Evolutionary conservation across 2,797 vertebrate species (phyloP).

Genomic region (Dendrocincla tyrannina): DNA sequence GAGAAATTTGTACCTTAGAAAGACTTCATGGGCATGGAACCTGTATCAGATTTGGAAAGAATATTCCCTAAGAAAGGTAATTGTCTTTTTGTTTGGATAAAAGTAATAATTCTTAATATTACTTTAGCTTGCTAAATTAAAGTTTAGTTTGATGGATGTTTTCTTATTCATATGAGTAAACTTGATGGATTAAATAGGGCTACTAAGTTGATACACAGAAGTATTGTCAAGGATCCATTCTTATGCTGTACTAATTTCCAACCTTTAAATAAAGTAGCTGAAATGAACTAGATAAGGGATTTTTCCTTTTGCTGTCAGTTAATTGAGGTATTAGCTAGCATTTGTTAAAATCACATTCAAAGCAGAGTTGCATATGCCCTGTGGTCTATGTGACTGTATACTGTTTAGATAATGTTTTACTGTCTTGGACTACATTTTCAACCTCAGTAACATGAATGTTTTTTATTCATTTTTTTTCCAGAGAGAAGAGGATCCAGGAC

Average conservation of each 20-base stretch:
- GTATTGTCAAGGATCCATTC: background rate
- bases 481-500: slow-evolving; percentile 60
- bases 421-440: background rate
- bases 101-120: background rate
- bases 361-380: background rate
- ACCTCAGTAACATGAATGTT: background rate
- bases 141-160: background rate
- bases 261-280: background rate
- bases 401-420: background rate
- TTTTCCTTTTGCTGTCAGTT: slow-evolving; percentile 12
- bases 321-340: background rate
- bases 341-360: background rate
- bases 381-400: background rate
- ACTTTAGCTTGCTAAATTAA: background rate
- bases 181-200: background rate
- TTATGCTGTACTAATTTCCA: background rate
- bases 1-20: slow-evolving; percentile 57
- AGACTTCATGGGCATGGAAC: slow-evolving; percentile 47
- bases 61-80: slow-evolving; percentile 44
- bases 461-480: slow-evolving; percentile 47
- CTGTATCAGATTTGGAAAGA: slow-evolving; percentile 34
- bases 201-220: background rate
- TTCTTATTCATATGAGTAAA: background rate
- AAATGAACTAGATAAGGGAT: background rate
- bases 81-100: slow-evolving; percentile 15